Conservation (phyloP, 1,140 invertebrate genomes). For the Meteorus sp. region DNA sequence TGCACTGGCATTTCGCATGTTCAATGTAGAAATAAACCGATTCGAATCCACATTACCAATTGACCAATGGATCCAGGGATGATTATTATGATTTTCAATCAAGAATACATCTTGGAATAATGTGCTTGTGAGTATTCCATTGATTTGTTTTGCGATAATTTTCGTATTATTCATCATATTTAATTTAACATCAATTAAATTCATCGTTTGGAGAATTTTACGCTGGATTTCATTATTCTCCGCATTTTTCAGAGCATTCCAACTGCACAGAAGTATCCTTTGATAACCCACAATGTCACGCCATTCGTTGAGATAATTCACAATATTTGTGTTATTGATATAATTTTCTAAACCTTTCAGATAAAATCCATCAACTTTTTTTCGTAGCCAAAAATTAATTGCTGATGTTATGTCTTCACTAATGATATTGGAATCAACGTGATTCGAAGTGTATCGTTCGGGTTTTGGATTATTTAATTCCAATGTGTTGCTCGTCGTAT, state of each 20-base stretch:
- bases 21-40: constrained; percentile 61
- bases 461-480: constrained; percentile 3
- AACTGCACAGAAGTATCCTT: constrained; percentile 69
- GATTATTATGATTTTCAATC: too few species aligned
- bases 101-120: constrained; percentile 62
- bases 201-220: constrained; percentile 65
- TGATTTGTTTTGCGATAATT: constrained; percentile 63
- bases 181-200: constrained; percentile 72
- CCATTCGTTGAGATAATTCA: constrained; percentile 65
- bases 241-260: constrained; percentile 60
- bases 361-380: constrained; percentile 79
- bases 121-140: constrained; percentile 59
- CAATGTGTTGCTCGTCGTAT: not conserved
- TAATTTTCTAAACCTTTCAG: constrained; percentile 67
- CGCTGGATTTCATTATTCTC: constrained; percentile 48
- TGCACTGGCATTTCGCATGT: constrained; percentile 62
- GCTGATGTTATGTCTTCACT: constrained; percentile 58
- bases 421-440: constrained; percentile 27
- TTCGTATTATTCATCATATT: constrained; percentile 63
- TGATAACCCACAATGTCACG: constrained; percentile 64
- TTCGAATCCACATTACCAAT: constrained; percentile 65
- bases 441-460: constrained; percentile 17
- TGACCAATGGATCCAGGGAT: constrained; percentile 79
- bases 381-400: constrained; percentile 66
- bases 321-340: constrained; percentile 53